Conservation (phyloP, 2,888 invertebrate species). For the Apomyelois bistriatella region DNA sequence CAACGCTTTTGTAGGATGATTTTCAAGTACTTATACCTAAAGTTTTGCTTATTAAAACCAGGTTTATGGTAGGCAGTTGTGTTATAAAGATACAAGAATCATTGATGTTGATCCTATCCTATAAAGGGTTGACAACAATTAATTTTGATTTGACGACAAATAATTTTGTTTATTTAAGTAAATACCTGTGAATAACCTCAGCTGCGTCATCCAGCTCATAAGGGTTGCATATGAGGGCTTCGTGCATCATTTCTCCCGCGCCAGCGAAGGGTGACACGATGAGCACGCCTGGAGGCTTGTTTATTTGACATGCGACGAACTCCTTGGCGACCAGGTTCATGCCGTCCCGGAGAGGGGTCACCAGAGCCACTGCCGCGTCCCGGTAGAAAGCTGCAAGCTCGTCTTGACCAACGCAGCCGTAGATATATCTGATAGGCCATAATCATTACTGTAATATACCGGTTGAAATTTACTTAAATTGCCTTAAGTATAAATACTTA, state of each 20-base stretch:
- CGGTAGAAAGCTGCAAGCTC: conserved; percentile 92
- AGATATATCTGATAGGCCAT: conserved; percentile 82
- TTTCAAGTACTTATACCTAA: too few relatives aligned
- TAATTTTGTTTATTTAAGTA: too few relatives aligned
- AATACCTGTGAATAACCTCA: conserved; percentile 87
- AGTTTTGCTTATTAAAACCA: too few relatives aligned
- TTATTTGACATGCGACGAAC: conserved; percentile 95
- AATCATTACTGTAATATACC: background rate
- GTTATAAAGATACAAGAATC: too few relatives aligned
- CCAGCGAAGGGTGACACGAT: conserved; percentile 95
- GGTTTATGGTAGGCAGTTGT: too few relatives aligned
- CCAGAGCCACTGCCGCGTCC: conserved; percentile 91
- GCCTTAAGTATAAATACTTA: too few relatives aligned
- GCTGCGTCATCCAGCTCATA: conserved; percentile 93
- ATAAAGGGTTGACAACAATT: too few relatives aligned
- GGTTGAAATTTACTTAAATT: too few relatives aligned
- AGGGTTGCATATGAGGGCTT: conserved; percentile 93
- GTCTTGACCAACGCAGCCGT: conserved; percentile 92
- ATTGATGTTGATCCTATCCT: too few relatives aligned
- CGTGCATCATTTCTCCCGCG: conserved; percentile 96
- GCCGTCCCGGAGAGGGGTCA: conserved; percentile 92
- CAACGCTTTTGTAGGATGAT: too few relatives aligned
- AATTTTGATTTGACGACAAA: too few relatives aligned
- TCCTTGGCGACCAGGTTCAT: conserved; percentile 97
- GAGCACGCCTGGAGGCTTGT: conserved; percentile 90